Base-by-base conservation (phyloP, 2,113 vertebrate genomes). In the Catharus fuscescens region DNA sequence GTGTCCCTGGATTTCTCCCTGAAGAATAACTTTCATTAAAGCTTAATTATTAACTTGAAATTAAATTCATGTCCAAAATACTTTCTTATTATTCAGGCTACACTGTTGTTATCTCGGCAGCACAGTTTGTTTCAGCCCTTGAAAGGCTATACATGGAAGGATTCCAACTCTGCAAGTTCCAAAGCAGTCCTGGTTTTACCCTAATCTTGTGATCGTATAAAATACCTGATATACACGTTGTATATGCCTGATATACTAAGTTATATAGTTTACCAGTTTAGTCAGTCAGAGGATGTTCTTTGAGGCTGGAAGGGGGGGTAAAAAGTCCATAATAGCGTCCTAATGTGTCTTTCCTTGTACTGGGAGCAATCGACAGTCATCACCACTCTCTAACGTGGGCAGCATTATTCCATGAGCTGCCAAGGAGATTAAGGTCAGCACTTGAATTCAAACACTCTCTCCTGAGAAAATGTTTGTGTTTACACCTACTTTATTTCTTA, bases 31-130 rank as follows among this genome's bases (percentile, higher is more conserved):
- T 72, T 81, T 88, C n/a, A 70, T 16, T 82, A 89, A 79, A 83
- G 40, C 62, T 83, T 88, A 89, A 85, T 87, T 82, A 88, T 67
- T n/a, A 92, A 67, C 36, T 64, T 60, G 89, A 90, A 86, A 44
- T 91, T 83, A 78, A 89, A 76, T 74, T 84, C n/a, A 44, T 88
- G 54, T 82, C 74, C n/a, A 25, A 64, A 90, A 93, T 24, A n/a
- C 32, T 66, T 84, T 59, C 29, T 66, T 84, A 15, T 71, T 71
- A 69, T 92, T 92, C 34, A 50, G 23, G n/a, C 48, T 87, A n/a
- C 44, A 8, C 32, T 48, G 38, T 70, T 88, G 20, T 79, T 74
- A 57, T 60, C 61, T 65, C 87, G 85, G 80, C 73, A 76, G 74
- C 92, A 42, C 7, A 2, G 25, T 90, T n/a, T 89, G 71, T 78